A percentile compares a stretch with the other conserved stretches of the same genome.
These are phyloP conservation scores for Leptura quadrifasciata DNA, from an alignment of 2,888 invertebrate genomes.

Conservation along the genomic window DNA sequence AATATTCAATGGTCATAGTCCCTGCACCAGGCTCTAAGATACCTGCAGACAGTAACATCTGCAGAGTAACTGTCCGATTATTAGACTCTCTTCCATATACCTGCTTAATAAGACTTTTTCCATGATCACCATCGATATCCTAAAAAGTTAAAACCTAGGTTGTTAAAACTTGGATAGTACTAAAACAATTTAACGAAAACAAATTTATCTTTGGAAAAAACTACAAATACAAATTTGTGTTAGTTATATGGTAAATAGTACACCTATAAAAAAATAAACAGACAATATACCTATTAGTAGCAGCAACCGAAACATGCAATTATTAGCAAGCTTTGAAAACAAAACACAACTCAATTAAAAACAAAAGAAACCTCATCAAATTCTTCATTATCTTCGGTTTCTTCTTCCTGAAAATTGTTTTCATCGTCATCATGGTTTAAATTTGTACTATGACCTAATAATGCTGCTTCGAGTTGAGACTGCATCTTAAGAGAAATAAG, in stretches of 20 bases:
- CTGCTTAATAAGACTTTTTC: constrained; percentile 62
- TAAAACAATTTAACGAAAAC: background rate
- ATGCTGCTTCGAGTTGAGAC: constrained; percentile 73
- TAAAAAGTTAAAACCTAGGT: constrained; percentile 55
- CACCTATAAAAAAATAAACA: background rate
- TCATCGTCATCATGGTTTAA: constrained; percentile 70
- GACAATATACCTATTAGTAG: background rate
- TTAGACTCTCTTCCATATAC: constrained; percentile 62
- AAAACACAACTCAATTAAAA: constrained; percentile 56
- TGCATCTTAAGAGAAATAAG: constrained; percentile 70
- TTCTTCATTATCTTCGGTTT: constrained; percentile 77
- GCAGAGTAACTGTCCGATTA: constrained; percentile 83
- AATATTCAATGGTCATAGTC: constrained; percentile 91
- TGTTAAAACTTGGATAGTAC: too few relatives aligned
- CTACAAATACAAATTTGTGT: background rate
- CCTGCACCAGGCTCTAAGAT: constrained; percentile 89
- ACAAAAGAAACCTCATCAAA: constrained; percentile 75
- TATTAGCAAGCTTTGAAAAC: constrained; percentile 48
- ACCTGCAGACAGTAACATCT: constrained; percentile 90
- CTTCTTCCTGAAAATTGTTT: constrained; percentile 76
- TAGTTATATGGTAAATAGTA: background rate
- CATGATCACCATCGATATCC: constrained; percentile 68
- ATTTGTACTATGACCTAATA: constrained; percentile 72
- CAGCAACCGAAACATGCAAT: constrained; percentile 42
- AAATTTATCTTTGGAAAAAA: background rate